phyloP scores from a whole-genome alignment of 2,797 vertebrate genomes.

The Karalla daura region DNA sequence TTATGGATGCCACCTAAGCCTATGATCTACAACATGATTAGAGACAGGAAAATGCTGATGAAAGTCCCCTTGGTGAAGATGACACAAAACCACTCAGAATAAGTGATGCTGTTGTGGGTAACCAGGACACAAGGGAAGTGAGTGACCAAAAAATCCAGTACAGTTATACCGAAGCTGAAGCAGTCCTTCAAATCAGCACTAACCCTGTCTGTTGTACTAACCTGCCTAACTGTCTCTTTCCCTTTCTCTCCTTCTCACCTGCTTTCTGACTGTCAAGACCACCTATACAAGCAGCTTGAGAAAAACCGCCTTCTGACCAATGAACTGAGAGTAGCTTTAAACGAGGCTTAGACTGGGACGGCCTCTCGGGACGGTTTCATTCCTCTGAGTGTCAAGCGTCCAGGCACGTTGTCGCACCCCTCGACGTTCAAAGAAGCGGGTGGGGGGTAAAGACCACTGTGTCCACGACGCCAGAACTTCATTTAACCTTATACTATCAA shows the following conservation, averaged over 20 bases:
- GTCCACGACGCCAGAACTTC: conserved; percentile 11
- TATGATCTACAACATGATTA: no score
- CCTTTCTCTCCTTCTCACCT: conserved; percentile 77
- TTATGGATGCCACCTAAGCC: no score
- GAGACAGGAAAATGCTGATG: no score
- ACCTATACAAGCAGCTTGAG: conserved; percentile 95
- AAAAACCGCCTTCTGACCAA: conserved; percentile 95
- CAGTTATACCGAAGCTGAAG: no score
- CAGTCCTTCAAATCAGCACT: no score
- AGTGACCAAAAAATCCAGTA: no score
- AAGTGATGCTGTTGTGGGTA: neutral
- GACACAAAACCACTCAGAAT: neutral
- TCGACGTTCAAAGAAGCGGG: conserved; percentile 24
- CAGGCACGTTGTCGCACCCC: conserved; percentile 38
- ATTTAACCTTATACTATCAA: conserved; percentile 30
- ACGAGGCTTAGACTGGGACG: conserved; percentile 56
- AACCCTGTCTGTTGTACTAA: conserved; percentile 74
- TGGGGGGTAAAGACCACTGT: conserved; percentile 15
- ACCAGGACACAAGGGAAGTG: neutral
- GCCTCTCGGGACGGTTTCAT: conserved; percentile 23
- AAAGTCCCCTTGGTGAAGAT: no score
- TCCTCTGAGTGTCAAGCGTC: conserved; percentile 39
- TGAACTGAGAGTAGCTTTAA: conserved; percentile 92
- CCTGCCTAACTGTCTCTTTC: conserved; percentile 78
- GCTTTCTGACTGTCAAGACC: conserved; percentile 91